Evolutionary conservation across 1,140 invertebrate genomes (phyloP).

Genomic region (Tetragonula clypearis): DNA sequence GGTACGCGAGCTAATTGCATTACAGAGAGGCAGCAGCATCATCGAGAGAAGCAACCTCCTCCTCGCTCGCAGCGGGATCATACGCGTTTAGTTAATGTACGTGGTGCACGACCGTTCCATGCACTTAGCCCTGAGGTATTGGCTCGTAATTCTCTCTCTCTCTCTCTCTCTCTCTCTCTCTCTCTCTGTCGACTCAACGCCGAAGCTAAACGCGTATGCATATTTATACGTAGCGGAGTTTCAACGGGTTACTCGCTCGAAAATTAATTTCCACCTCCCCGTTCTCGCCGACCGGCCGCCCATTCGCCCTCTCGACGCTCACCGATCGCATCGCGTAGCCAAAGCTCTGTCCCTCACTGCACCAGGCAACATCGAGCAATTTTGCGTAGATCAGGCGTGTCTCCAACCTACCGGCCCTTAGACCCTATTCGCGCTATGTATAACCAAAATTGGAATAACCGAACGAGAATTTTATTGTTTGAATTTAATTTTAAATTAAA

Average conservation of each 20-base stretch:
- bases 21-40: conserved; percentile 43
- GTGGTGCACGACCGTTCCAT: conserved; percentile 20
- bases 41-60: conserved; percentile 5
- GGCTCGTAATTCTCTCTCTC: conserved; percentile 39
- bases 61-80: conserved; percentile 1
- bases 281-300: not conserved
- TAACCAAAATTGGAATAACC: no score
- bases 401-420: no score
- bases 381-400: no score
- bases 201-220: conserved; percentile 35
- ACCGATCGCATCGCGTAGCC: no score
- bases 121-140: conserved; percentile 62
- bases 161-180: not conserved
- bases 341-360: no score
- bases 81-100: conserved; percentile 42
- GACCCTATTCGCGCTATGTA: no score
- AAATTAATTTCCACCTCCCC: conserved; percentile 35
- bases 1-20: conserved; percentile 56
- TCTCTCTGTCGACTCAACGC: no score
- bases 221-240: conserved; percentile 48
- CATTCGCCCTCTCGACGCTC: no score
- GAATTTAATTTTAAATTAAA: no score
- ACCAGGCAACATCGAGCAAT: no score
- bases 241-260: conserved; percentile 12
- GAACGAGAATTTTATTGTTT: no score